Percentiles rank a stretch among this genome's conserved stretches.
Conservation (phyloP, 1,140 invertebrate genomes). For the Thaumatotibia leucotreta region DNA sequence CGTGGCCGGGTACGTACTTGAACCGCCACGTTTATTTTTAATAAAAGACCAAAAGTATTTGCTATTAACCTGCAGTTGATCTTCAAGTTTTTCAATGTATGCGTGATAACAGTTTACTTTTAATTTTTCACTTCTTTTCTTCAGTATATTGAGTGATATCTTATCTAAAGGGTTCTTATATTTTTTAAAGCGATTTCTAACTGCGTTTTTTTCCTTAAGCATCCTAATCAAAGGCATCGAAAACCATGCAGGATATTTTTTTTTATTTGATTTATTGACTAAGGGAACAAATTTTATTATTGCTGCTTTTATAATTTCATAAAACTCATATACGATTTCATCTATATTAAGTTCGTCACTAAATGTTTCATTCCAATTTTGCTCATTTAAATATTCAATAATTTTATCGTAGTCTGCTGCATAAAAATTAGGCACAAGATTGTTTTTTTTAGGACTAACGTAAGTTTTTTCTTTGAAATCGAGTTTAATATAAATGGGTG, state of each 20-base stretch:
- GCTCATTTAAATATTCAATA: neutral
- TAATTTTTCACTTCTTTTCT: conserved; percentile 3
- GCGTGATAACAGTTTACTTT: neutral
- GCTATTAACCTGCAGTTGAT: neutral
- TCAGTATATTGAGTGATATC: neutral
- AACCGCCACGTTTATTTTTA: neutral
- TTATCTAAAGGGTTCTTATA: conserved; percentile 9
- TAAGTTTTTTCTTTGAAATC: neutral
- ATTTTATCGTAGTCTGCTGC: neutral
- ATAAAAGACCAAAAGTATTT: conserved; percentile 14
- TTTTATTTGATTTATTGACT: neutral
- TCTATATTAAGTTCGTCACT: neutral
- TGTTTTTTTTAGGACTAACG: neutral
- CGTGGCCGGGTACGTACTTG: neutral
- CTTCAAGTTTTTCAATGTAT: neutral
- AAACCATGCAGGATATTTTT: conserved; percentile 7
- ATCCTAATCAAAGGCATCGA: neutral
- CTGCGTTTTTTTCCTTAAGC: neutral
- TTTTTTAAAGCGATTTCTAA: neutral
- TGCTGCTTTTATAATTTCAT: neutral
- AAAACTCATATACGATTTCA: neutral
- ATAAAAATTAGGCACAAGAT: neutral
- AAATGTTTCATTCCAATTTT: neutral
- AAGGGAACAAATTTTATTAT: neutral
- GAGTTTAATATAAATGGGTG: neutral